Percentiles rank a stretch among this genome's conserved stretches.
These are phyloP conservation scores for Sterrhoptilus dennistouni DNA, from an alignment of 2,113 vertebrate species.

Conservation along the genomic window DNA sequence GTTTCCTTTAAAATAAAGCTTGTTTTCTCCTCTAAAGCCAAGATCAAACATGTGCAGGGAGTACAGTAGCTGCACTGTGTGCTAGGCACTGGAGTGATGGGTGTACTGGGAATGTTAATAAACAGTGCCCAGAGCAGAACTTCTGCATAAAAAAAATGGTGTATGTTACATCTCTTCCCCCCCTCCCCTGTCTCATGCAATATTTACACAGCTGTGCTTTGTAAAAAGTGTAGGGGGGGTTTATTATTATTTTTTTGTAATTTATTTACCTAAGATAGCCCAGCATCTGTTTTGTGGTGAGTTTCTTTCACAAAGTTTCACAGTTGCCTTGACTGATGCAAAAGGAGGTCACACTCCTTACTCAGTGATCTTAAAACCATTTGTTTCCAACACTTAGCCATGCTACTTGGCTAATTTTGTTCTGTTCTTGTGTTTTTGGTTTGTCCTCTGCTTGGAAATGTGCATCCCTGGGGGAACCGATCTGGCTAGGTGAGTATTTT, in stretches of 20 bases:
- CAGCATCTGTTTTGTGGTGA: conserved; percentile 63
- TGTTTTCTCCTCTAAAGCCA: background rate
- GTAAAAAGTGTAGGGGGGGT: conserved; percentile 54
- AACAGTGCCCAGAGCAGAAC: conserved; percentile 57
- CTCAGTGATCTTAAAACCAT: conserved; percentile 22
- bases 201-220: conserved; percentile 69
- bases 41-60: background rate
- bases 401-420: background rate
- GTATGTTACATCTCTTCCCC: conserved; percentile 36
- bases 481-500: conserved; percentile 61
- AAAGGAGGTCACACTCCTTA: conserved; percentile 22
- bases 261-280: conserved; percentile 69
- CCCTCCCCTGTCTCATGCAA: conserved; percentile 43
- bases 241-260: conserved; percentile 62
- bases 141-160: conserved; percentile 52
- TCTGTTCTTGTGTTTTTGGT: conserved; percentile 13
- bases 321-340: conserved; percentile 65
- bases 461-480: background rate
- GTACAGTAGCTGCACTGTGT: conserved; percentile 57
- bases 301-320: conserved; percentile 60
- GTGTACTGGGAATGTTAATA: conserved; percentile 60
- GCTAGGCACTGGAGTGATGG: conserved; percentile 1
- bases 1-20: background rate
- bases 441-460: conserved; percentile 30
- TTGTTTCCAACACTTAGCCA: conserved; percentile 17